A percentile compares a stretch with the other conserved stretches of the same genome.
phyloP scores from a whole-genome alignment of 2,797 vertebrate genomes.

The Columba guinea region DNA sequence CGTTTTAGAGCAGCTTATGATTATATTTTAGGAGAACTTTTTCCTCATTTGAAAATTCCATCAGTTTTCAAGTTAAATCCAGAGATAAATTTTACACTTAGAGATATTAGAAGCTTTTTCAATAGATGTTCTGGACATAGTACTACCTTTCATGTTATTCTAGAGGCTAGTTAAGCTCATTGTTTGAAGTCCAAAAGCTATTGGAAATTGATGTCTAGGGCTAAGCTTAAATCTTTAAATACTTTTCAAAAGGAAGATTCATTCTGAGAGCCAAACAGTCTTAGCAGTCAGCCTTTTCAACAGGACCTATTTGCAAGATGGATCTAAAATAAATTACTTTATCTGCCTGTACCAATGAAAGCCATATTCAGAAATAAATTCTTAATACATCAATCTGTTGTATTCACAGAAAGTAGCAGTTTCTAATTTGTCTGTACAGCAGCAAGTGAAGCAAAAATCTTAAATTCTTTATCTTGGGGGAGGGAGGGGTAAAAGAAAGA shows the following conservation, averaged over 20 bases:
- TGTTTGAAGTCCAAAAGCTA: slow-evolving; percentile 53
- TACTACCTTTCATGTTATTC: slow-evolving; percentile 47
- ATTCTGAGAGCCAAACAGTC: slow-evolving; percentile 1
- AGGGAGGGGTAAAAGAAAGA: neutral
- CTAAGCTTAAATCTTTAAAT: slow-evolving; percentile 60
- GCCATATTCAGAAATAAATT: neutral
- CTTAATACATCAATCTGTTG: neutral
- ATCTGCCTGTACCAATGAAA: slow-evolving; percentile 4
- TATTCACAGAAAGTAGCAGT: neutral
- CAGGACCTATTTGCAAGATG: slow-evolving; percentile 24
- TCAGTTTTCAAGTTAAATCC: slow-evolving; percentile 47
- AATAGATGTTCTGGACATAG: slow-evolving; percentile 32
- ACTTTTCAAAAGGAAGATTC: slow-evolving; percentile 46
- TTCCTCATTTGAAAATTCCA: slow-evolving; percentile 44
- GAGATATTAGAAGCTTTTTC: slow-evolving; percentile 23
- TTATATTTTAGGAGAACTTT: slow-evolving; percentile 32
- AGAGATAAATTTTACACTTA: slow-evolving; percentile 43
- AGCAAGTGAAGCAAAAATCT: neutral
- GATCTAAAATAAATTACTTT: slow-evolving; percentile 44
- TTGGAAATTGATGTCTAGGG: slow-evolving; percentile 43
- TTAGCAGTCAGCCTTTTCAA: slow-evolving; percentile 24
- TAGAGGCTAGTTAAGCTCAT: slow-evolving; percentile 46
- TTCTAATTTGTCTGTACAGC: neutral
- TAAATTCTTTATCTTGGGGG: neutral
- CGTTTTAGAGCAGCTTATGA: slow-evolving; percentile 41